Evolutionary conservation across 37 sponge, comb jelly and placozoan species (phyloP).

Genomic region (Mnemiopsis leidyi): DNA sequence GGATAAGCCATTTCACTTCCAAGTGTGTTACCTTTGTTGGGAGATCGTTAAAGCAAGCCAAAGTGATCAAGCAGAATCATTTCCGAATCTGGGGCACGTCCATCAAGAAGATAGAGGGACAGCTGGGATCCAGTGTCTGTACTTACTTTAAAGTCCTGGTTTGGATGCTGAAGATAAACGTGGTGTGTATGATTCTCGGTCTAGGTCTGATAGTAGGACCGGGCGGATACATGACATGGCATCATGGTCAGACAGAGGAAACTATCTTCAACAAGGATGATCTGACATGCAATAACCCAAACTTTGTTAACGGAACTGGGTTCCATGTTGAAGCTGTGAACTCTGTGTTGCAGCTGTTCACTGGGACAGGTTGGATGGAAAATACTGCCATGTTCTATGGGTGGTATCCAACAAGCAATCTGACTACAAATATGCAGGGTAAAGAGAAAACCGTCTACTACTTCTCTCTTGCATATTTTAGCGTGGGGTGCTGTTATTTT

Average conservation of each 20-base stretch:
- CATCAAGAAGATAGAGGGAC: neutral
- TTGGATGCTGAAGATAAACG: conserved; percentile 36
- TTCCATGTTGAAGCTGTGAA: neutral
- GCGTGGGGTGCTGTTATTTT: neutral
- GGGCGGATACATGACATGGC: neutral
- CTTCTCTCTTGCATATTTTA: conserved; percentile 3
- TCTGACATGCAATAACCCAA: neutral
- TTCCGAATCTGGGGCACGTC: neutral
- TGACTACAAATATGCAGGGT: neutral
- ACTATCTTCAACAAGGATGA: conserved; percentile 24
- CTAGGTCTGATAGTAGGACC: neutral
- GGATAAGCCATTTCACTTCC: too few relatives aligned
- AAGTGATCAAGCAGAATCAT: too few relatives aligned
- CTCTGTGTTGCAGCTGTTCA: neutral
- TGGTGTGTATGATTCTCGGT: neutral
- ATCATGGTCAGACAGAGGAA: neutral
- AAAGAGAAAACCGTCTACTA: neutral
- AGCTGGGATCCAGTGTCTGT: neutral
- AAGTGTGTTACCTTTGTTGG: too few relatives aligned
- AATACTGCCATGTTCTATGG: conserved; percentile 38
- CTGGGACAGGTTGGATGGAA: conserved; percentile 32
- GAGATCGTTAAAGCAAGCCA: too few relatives aligned
- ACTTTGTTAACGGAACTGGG: neutral
- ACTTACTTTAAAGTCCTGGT: conserved; percentile 4
- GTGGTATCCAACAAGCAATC: conserved; percentile 29